Evolutionary conservation across 2,113 vertebrate species (phyloP), one percentile per base, ranked within the genome.

Genomic region (Limnothrissa miodon): DNA sequence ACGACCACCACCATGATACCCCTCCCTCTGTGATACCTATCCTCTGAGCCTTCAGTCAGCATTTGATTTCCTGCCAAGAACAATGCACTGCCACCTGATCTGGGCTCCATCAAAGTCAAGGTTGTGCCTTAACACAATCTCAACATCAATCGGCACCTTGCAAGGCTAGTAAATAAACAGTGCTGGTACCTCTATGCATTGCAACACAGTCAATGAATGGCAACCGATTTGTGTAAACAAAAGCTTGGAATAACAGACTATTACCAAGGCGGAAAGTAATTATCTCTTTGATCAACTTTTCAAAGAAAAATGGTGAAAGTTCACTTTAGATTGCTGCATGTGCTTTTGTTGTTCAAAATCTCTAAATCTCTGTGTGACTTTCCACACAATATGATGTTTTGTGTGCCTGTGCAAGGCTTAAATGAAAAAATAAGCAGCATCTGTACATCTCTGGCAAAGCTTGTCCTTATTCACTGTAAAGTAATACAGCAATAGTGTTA

Each of bases 31-130:
- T 62, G 59, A 62, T 62, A 62, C 59, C 59, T 11, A 25, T 62
- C 33, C 29, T 33, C 66, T 33, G 5, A 39, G 36, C 78, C n/a
- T 80, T 82, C 36, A 84, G 84, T 84, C 83, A 84, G 70, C 80
- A 59, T 79, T 74, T 78, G 83, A 70, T 74, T 84, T 45, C 46
- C 79, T 70, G 59, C 33, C 78, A 66, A 66, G 51, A 74, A 79
- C 62, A 82, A 84, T 33, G 45, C 45, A 39, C 59, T 39, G 78
- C 78, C 80, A 59, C 56, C 78, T 80, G 45, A 80, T 84, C 7
- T 70, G 53, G 74, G 44, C 70, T 84, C 82, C 56, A 84, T 82
- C 83, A 87, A 39, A 74, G 17, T 82, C 86, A 87, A 87, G 86
- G 86, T 82, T 84, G 84, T 45, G 59, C 74, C 81, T 51, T 45